Conservation (phyloP, 2,797 vertebrate species). For the Sebastes vulpes region DNA sequence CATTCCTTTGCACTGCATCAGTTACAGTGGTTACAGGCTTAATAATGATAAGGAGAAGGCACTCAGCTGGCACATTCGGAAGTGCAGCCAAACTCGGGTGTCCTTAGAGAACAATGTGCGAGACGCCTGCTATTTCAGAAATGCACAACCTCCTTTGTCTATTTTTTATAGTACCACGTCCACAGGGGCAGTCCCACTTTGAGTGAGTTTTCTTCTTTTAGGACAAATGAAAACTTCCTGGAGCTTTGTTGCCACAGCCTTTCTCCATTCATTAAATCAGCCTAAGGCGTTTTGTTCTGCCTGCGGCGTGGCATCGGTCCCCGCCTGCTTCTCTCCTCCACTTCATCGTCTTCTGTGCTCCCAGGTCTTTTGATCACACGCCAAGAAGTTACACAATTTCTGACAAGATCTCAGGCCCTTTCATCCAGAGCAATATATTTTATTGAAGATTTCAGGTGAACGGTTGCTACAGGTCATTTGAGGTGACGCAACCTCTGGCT, state of each 20-base stretch:
- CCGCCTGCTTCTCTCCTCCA: conserved; percentile 44
- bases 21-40: conserved; percentile 41
- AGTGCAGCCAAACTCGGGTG: conserved; percentile 31
- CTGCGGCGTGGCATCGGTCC: conserved; percentile 56
- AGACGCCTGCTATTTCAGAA: conserved; percentile 45
- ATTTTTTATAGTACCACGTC: conserved; percentile 55
- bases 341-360: conserved; percentile 43
- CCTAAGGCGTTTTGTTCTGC: conserved; percentile 74
- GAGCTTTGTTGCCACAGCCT: conserved; percentile 66
- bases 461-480: conserved; percentile 27
- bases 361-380: conserved; percentile 57
- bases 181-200: conserved; percentile 68
- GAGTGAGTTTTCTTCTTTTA: conserved; percentile 58
- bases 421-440: conserved; percentile 47
- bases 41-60: conserved; percentile 44
- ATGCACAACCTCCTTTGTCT: conserved; percentile 50
- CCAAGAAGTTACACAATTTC: conserved; percentile 51
- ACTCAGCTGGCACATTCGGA: conserved; percentile 16
- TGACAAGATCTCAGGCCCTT: conserved; percentile 46
- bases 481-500: conserved; percentile 28
- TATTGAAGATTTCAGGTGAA: conserved; percentile 39
- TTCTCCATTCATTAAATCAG: conserved; percentile 74
- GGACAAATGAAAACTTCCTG: conserved; percentile 71
- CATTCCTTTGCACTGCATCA: conserved; percentile 30
- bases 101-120: conserved; percentile 46